Evolutionary conservation across 2,113 vertebrate genomes (phyloP).

Genomic region (Toxostoma redivivum): DNA sequence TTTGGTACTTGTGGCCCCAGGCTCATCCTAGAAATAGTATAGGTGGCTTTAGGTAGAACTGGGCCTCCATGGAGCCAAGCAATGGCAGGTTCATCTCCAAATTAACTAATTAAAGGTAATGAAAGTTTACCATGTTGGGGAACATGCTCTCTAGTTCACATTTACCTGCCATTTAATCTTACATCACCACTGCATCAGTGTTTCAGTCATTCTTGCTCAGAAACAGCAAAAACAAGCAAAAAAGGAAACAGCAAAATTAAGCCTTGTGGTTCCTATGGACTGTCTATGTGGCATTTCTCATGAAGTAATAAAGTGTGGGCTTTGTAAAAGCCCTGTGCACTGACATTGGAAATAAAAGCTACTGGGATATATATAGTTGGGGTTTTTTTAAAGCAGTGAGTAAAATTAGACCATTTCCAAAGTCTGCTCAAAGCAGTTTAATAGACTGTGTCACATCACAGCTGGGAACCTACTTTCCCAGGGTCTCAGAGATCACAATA

Average conservation of each 20-base stretch:
- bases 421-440: not conserved
- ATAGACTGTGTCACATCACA: not conserved
- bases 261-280: not conserved
- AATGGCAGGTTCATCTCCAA: not conserved
- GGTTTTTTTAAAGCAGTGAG: not conserved
- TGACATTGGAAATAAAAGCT: not conserved
- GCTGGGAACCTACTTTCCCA: not conserved
- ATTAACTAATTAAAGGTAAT: not conserved
- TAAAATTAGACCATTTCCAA: not conserved
- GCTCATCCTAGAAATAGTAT: not conserved
- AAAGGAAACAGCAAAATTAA: not conserved
- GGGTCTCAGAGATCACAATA: not conserved
- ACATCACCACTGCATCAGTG: not conserved
- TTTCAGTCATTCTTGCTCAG: not conserved
- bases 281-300: not conserved
- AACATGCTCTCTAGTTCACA: not conserved
- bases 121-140: not conserved
- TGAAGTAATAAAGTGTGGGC: not conserved
- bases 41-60: not conserved
- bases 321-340: not conserved
- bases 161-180: not conserved
- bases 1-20: not conserved
- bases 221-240: not conserved
- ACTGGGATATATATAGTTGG: not conserved
- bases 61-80: not conserved